Evolutionary conservation across 2,888 invertebrate species (phyloP).

Genomic region (Panzeria rudis): DNA sequence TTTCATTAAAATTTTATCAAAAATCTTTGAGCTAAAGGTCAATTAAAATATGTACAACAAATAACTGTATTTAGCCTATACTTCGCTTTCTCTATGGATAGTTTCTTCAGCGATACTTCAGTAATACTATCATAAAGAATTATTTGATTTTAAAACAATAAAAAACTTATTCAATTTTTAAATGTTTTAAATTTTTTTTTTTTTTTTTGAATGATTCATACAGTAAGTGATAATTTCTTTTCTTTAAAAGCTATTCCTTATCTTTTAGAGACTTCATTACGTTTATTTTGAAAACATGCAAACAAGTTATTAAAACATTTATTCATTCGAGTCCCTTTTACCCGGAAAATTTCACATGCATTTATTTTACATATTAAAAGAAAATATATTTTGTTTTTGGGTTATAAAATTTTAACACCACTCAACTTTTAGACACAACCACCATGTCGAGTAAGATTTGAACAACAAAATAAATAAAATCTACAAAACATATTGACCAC

Average conservation of each 20-base stretch:
- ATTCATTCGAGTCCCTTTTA: slow-evolving; percentile 22
- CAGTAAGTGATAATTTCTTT: neutral
- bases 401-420: slow-evolving; percentile 56
- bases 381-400: slow-evolving; percentile 24
- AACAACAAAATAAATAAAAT: slow-evolving; percentile 27
- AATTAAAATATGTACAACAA: too few species aligned
- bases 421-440: slow-evolving; percentile 28
- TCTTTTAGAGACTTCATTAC: neutral
- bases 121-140: too few species aligned
- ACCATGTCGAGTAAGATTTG: slow-evolving; percentile 37
- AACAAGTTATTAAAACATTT: slow-evolving; percentile 60
- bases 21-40: too few species aligned
- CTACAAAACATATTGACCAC: slow-evolving; percentile 71
- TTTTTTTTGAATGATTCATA: slow-evolving; percentile 31
- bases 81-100: too few species aligned
- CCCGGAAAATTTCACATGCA: neutral
- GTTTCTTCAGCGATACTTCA: too few species aligned
- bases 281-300: slow-evolving; percentile 51
- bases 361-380: slow-evolving; percentile 14
- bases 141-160: too few species aligned
- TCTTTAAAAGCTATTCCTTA: neutral
- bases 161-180: too few species aligned
- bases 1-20: too few species aligned
- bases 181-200: too few species aligned
- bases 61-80: too few species aligned